Evolutionary conservation across 1,140 invertebrate species (phyloP).

Genomic region (Diabrotica undecimpunctata): DNA sequence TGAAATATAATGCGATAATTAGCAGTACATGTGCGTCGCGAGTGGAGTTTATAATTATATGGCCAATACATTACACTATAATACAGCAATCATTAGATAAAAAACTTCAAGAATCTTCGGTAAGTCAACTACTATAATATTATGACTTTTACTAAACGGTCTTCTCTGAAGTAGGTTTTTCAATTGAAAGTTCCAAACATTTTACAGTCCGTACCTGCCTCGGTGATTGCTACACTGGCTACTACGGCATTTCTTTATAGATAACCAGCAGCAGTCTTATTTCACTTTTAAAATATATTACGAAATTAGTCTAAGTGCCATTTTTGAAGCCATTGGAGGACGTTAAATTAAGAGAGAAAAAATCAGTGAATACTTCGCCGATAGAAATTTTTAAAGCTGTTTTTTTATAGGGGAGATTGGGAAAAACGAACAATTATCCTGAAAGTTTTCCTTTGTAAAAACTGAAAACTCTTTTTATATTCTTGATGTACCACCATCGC

Average conservation of each 20-base stretch:
- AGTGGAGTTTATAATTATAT: too few species aligned
- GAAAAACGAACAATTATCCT: background rate
- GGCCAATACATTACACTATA: too few species aligned
- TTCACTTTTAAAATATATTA: conserved; percentile 18
- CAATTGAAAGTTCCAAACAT: background rate
- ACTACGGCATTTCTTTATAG: conserved; percentile 6
- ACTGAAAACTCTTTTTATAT: too few species aligned
- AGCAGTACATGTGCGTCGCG: too few species aligned
- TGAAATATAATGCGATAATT: too few species aligned
- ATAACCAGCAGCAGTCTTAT: background rate
- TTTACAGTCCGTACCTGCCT: background rate
- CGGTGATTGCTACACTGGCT: conserved; percentile 11
- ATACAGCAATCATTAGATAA: too few species aligned
- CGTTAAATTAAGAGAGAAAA: conserved; percentile 14
- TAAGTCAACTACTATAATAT: too few species aligned
- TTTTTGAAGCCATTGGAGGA: conserved; percentile 13
- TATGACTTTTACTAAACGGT: too few species aligned
- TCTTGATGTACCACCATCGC: too few species aligned
- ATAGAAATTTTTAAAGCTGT: background rate
- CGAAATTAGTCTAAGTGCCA: conserved; percentile 19
- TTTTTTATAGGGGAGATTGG: background rate
- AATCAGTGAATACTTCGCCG: background rate
- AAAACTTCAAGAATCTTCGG: too few species aligned
- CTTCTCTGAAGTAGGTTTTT: too few species aligned
- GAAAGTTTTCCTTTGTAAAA: too few species aligned